Evolutionary conservation across 2,888 invertebrate genomes (phyloP).

Genomic region (Eueremaeus valkanovi): DNA sequence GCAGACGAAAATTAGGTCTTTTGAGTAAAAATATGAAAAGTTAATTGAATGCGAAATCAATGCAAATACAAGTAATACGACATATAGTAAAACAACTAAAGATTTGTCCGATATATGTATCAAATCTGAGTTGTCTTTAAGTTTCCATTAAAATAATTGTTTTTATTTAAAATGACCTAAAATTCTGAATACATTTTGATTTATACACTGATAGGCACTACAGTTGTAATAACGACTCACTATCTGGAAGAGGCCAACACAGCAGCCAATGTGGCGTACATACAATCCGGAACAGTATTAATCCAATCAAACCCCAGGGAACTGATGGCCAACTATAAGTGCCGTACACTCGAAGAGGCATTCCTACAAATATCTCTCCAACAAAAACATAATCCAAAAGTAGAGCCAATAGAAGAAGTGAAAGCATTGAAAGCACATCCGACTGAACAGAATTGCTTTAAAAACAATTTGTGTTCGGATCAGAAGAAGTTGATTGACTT

Average conservation of each 20-base stretch:
- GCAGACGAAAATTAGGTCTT: too few species aligned
- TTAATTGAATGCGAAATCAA: too few species aligned
- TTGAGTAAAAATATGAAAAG: too few species aligned
- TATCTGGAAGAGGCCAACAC: slow-evolving; percentile 37
- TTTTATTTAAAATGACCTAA: not conserved
- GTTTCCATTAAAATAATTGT: not conserved
- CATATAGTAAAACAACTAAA: too few species aligned
- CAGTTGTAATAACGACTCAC: slow-evolving; percentile 39
- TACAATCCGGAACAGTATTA: slow-evolving; percentile 82
- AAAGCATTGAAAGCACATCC: not conserved
- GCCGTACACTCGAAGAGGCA: slow-evolving; percentile 72
- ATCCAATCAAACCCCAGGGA: slow-evolving; percentile 80
- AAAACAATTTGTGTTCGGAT: not conserved
- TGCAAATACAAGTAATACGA: too few species aligned
- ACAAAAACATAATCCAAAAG: slow-evolving; percentile 19
- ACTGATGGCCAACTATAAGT: slow-evolving; percentile 57
- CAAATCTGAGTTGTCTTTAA: too few species aligned
- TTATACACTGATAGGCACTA: slow-evolving; percentile 17
- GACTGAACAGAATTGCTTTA: not conserved
- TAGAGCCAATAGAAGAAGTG: not conserved
- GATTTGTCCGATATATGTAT: too few species aligned
- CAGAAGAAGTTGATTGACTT: not conserved
- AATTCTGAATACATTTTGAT: not conserved
- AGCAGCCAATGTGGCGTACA: slow-evolving; percentile 64
- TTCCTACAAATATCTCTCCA: slow-evolving; percentile 69